Conservation (phyloP, 2,797 vertebrate species). For the Rhincodon typus region DNA sequence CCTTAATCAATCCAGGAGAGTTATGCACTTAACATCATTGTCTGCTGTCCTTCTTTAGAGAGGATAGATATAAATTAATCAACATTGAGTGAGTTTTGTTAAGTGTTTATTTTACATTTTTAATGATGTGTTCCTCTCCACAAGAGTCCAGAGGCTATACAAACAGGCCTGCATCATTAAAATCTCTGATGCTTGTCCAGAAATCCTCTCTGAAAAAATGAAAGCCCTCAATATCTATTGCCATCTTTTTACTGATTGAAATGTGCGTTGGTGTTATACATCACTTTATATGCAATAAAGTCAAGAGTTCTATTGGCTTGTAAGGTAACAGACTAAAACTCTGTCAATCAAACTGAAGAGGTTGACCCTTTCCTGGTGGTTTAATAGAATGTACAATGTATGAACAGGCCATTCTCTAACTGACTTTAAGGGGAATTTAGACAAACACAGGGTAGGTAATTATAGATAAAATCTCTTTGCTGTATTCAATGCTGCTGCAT, state of each 20-base stretch:
- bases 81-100: constrained; percentile 13
- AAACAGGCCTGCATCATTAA: neutral
- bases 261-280: neutral
- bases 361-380: neutral
- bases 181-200: neutral
- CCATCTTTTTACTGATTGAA: neutral
- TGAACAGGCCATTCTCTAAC: neutral
- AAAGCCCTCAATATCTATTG: neutral
- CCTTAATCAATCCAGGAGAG: neutral
- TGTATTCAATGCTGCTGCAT: no score
- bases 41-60: neutral
- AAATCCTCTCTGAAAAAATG: neutral
- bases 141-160: neutral
- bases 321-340: neutral
- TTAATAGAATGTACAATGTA: neutral
- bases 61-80: neutral
- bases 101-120: constrained; percentile 10
- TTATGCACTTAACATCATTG: neutral
- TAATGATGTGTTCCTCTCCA: neutral
- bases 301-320: neutral
- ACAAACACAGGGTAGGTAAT: no score
- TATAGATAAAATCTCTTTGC: no score
- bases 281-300: neutral
- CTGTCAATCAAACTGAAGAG: neutral
- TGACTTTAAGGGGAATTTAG: neutral